phyloP scores from a whole-genome alignment of 2,113 vertebrate species.

The Bungarus multicinctus region DNA sequence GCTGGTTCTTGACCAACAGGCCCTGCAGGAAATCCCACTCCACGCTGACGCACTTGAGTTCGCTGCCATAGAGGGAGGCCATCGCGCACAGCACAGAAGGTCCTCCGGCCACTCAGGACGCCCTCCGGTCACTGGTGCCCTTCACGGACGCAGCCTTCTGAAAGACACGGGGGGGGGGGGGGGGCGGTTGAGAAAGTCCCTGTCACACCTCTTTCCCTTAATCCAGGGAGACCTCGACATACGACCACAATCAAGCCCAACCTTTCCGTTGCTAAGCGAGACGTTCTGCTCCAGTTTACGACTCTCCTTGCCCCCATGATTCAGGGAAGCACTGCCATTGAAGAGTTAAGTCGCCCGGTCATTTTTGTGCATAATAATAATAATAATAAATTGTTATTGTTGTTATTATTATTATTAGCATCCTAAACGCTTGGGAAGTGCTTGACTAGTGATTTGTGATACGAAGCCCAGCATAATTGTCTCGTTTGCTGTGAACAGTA shows the following conservation, averaged over 20 bases:
- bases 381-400: no score
- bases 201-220: not conserved
- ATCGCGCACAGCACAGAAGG: slow-evolving; percentile 69
- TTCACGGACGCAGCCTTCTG: slow-evolving; percentile 64
- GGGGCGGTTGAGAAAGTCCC: not conserved
- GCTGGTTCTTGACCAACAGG: slow-evolving; percentile 82
- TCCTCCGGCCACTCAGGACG: slow-evolving; percentile 67
- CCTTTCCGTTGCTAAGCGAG: no score
- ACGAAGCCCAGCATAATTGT: no score
- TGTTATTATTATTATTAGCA: no score
- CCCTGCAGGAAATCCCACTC: slow-evolving; percentile 90
- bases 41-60: slow-evolving; percentile 81
- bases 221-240: not conserved
- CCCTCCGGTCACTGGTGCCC: slow-evolving; percentile 65
- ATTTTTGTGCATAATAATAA: no score
- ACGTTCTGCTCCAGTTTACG: no score
- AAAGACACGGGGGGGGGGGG: slow-evolving; percentile 4
- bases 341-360: not conserved
- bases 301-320: no score
- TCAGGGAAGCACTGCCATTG: no score
- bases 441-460: no score
- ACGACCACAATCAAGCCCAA: no score
- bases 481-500: no score
- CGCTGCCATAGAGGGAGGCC: slow-evolving; percentile 82
- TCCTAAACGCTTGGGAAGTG: no score